A percentile compares a stretch with the other conserved stretches of the same genome.
Conservation (phyloP, 92 coral and sea anemone genomes). For the Palythoa grandiflora region DNA sequence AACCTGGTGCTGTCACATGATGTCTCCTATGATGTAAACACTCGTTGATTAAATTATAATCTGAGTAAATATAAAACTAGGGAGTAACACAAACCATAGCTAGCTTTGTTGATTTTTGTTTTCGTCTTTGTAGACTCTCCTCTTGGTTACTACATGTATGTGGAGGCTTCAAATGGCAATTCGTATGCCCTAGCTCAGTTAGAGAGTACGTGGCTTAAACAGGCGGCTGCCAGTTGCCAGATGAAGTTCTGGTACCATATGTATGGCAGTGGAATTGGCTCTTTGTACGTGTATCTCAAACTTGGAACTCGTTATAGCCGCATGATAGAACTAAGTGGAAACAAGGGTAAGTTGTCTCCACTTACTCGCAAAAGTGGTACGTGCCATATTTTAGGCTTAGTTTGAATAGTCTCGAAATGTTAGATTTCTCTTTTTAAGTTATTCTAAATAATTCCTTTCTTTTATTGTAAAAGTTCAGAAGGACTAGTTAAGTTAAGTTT, state of each 20-base stretch:
- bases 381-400: not conserved
- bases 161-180: constrained; percentile 92
- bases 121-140: constrained; percentile 71
- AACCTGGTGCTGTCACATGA: no score
- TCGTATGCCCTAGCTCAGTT: constrained; percentile 82
- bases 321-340: constrained; percentile 78
- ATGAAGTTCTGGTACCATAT: constrained; percentile 98
- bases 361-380: not conserved
- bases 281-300: constrained; percentile 84
- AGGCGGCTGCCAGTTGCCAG: constrained; percentile 86
- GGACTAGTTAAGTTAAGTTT: no score
- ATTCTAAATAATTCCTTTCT: not conserved
- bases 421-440: not conserved
- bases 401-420: not conserved
- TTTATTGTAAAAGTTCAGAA: no score
- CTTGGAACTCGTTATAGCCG: constrained; percentile 78
- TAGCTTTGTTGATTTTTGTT: not conserved
- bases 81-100: not conserved
- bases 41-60: no score
- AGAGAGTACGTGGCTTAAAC: constrained; percentile 82
- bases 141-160: constrained; percentile 94
- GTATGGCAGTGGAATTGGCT: constrained; percentile 91
- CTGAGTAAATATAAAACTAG: not conserved
- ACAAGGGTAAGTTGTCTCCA: constrained; percentile 74
- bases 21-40: no score